These are phyloP conservation scores for Bradypodion pumilum DNA, from an alignment of 2,797 vertebrate species.

Conservation along the genomic window DNA sequence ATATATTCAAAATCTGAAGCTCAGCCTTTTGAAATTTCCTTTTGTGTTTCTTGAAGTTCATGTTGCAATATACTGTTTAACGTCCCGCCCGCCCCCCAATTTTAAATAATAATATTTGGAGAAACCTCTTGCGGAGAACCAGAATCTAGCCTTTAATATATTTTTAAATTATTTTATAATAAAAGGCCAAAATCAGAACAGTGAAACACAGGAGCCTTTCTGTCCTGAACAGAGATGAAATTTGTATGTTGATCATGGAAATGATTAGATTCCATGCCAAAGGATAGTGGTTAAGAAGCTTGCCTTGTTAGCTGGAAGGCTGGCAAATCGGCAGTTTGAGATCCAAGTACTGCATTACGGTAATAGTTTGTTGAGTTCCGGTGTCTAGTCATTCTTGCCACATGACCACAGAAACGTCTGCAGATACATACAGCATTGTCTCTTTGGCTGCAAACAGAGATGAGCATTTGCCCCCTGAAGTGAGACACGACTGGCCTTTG, in stretches of 20 bases:
- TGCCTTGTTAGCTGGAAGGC: no score
- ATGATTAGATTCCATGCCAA: slow-evolving; percentile 19
- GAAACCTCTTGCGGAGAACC: not conserved
- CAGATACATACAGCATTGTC: no score
- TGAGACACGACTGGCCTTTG: not conserved
- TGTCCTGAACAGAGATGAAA: not conserved
- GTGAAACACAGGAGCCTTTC: not conserved
- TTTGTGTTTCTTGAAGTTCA: not conserved
- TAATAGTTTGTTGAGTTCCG: no score
- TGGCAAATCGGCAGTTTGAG: no score
- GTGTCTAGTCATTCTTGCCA: no score
- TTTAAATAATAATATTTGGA: not conserved
- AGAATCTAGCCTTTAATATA: not conserved
- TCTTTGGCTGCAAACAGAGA: no score
- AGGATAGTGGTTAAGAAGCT: no score
- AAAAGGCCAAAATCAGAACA: not conserved
- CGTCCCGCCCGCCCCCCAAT: not conserved
- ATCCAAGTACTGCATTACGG: no score
- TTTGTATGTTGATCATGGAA: not conserved
- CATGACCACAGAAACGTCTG: no score
- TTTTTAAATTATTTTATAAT: not conserved
- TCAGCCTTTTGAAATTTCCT: not conserved
- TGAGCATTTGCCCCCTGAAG: no score
- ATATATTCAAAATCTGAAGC: not conserved
- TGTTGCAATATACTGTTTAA: not conserved